phyloP scores from a whole-genome alignment of 2,113 vertebrate species.

The Seriola aureovittata region DNA sequence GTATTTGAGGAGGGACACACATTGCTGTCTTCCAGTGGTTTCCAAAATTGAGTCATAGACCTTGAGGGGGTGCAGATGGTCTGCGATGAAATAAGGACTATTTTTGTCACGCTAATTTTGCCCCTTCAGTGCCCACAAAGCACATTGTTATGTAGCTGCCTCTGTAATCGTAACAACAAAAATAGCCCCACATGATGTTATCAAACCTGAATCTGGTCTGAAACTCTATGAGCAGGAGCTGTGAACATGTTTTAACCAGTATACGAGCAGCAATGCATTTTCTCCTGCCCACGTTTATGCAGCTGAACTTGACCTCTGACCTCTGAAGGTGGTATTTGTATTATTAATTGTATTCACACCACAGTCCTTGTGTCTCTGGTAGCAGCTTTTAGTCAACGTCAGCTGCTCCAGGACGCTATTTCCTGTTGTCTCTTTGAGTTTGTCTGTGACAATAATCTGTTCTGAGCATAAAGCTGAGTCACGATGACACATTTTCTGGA shows the following conservation, averaged over 20 bases:
- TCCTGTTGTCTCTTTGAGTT: not conserved
- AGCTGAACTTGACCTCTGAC: not conserved
- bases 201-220: not conserved
- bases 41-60: not conserved
- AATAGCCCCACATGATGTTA: not conserved
- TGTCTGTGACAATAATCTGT: rapidly evolving
- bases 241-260: too few relatives aligned
- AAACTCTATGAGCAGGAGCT: too few relatives aligned
- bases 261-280: not conserved
- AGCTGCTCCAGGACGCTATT: not conserved
- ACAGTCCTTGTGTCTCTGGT: not conserved
- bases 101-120: not conserved
- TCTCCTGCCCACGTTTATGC: too few relatives aligned
- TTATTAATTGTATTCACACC: not conserved
- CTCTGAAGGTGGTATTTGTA: not conserved
- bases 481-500: not conserved
- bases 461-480: not conserved
- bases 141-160: not conserved
- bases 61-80: not conserved
- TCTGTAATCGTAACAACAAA: not conserved
- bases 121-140: not conserved
- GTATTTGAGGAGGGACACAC: too few relatives aligned
- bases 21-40: too few relatives aligned
- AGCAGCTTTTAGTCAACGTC: not conserved
- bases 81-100: not conserved